Percentiles rank a stretch among this genome's conserved stretches.
phyloP scores from a whole-genome alignment of 1,140 invertebrate genomes.

The Lepidurus packardi region DNA sequence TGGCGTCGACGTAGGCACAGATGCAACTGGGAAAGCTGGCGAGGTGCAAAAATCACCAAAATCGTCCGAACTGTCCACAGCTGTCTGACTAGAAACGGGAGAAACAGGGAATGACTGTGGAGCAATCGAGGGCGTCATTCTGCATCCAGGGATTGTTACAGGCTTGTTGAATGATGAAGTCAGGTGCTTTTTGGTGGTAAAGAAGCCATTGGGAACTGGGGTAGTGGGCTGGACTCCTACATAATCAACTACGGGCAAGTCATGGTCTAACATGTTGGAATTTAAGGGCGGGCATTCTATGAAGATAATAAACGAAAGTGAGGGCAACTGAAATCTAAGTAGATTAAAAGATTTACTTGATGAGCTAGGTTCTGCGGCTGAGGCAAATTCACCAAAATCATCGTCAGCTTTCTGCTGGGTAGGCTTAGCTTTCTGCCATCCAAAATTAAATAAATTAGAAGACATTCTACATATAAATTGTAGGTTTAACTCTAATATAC shows the following conservation, averaged over 20 bases:
- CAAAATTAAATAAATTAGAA: conserved; percentile 17
- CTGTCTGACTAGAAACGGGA: conserved; percentile 14
- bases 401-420: not conserved
- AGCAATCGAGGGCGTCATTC: not conserved
- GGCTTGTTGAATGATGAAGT: not conserved
- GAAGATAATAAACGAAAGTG: not conserved
- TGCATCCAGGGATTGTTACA: not conserved
- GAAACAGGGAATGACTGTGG: not conserved
- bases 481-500: not conserved
- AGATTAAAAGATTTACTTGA: not conserved
- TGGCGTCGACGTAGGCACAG: not conserved
- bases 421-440: not conserved
- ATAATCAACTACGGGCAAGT: not conserved
- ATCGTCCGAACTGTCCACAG: not conserved
- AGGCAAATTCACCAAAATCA: conserved; percentile 4
- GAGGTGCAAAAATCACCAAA: not conserved
- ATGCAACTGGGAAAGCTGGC: not conserved
- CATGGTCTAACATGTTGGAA: not conserved
- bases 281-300: not conserved
- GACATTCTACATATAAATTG: not conserved
- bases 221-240: not conserved
- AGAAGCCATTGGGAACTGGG: not conserved
- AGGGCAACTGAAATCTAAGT: not conserved
- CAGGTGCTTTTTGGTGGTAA: not conserved
- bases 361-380: not conserved